Evolutionary conservation across 2,888 invertebrate genomes (phyloP).

Genomic region (Noctua fimbriata): DNA sequence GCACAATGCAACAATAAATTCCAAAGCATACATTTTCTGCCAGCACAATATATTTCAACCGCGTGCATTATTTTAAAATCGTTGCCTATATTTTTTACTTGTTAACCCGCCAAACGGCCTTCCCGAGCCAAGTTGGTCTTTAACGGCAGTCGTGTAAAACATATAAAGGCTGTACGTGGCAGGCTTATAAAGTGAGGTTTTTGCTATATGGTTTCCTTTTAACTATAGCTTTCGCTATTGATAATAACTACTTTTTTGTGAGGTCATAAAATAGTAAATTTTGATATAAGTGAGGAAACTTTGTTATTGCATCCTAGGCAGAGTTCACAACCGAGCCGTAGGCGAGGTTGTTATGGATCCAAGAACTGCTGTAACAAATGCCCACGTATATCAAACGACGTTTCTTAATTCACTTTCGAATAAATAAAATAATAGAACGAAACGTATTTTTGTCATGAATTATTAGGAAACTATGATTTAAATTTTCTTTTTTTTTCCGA

Average conservation of each 20-base stretch:
- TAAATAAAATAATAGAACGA: too few species aligned
- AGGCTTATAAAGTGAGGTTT: constrained; percentile 17
- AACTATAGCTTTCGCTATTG: background rate
- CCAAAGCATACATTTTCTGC: background rate
- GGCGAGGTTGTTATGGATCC: too few species aligned
- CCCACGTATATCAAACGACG: too few species aligned
- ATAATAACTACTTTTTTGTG: constrained; percentile 1
- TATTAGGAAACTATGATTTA: too few species aligned
- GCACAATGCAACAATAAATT: background rate
- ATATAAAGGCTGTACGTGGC: constrained; percentile 46
- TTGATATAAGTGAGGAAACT: too few species aligned
- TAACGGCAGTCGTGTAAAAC: constrained; percentile 32
- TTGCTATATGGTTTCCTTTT: constrained; percentile 1
- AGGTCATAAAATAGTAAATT: background rate
- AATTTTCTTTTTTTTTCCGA: too few species aligned
- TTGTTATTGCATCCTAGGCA: too few species aligned
- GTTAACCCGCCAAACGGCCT: constrained; percentile 25
- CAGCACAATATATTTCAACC: constrained; percentile 4
- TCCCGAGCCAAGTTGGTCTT: constrained; percentile 28
- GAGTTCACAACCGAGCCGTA: too few species aligned
- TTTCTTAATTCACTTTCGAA: too few species aligned
- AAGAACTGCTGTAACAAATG: too few species aligned
- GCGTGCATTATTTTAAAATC: constrained; percentile 22
- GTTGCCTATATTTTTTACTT: constrained; percentile 12
- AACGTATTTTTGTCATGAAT: too few species aligned